Evolutionary conservation across 2,888 invertebrate genomes (phyloP).

Genomic region (Hecatera dysodea): DNA sequence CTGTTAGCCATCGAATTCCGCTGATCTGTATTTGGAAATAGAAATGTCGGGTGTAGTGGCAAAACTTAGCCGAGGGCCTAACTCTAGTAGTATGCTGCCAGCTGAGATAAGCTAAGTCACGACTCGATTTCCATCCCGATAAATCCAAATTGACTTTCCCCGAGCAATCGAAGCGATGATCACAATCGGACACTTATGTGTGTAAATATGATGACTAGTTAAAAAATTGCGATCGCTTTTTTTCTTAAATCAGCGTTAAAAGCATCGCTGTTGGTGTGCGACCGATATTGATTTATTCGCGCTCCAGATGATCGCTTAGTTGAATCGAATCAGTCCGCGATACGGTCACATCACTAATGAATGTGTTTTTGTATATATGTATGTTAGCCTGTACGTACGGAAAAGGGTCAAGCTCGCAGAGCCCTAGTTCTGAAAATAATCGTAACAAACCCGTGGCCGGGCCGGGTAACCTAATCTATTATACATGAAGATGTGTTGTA

Average conservation of each 20-base stretch:
- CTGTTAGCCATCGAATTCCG: background rate
- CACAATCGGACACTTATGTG: background rate
- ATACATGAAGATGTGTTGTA: slow-evolving; percentile 1
- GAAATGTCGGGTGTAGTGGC: background rate
- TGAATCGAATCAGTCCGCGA: slow-evolving; percentile 22
- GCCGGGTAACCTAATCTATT: background rate
- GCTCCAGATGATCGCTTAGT: slow-evolving; percentile 8
- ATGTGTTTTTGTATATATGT: slow-evolving; percentile 15
- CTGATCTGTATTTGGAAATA: background rate
- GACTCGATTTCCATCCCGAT: slow-evolving; percentile 5
- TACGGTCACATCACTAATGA: slow-evolving; percentile 8
- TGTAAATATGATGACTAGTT: background rate
- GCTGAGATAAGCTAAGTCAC: background rate
- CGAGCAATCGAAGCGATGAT: background rate
- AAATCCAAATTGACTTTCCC: slow-evolving; percentile 3
- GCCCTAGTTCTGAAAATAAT: slow-evolving; percentile 1
- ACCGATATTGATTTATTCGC: slow-evolving; percentile 27
- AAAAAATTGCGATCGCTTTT: slow-evolving; percentile 4
- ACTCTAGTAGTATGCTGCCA: background rate
- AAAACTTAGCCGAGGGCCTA: background rate
- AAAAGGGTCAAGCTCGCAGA: slow-evolving; percentile 16
- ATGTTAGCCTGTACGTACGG: too few species aligned
- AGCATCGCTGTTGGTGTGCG: slow-evolving; percentile 1
- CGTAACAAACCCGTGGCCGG: background rate
- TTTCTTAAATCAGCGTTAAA: slow-evolving; percentile 13